A percentile compares a stretch with the other conserved stretches of the same genome.
Evolutionary conservation across 2,888 invertebrate species (phyloP).

Genomic region (Isoperla grammatica): DNA sequence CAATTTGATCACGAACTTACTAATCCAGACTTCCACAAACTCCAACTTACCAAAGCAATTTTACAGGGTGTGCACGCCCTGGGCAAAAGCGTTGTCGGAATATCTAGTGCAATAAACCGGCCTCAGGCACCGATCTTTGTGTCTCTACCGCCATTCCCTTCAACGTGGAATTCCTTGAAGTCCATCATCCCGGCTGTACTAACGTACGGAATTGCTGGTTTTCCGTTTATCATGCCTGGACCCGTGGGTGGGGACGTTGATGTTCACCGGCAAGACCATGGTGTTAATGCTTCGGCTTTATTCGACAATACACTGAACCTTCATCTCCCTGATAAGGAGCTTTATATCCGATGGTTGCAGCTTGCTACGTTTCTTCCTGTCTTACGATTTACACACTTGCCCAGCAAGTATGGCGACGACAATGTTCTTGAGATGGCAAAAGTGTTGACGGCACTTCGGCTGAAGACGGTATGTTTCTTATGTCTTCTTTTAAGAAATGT

Average conservation of each 20-base stretch:
- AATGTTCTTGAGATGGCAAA: slow-evolving; percentile 71
- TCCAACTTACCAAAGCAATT: slow-evolving; percentile 57
- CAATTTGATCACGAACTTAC: slow-evolving; percentile 58
- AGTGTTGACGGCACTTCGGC: slow-evolving; percentile 64
- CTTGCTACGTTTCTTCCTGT: slow-evolving; percentile 86
- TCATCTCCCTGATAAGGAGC: slow-evolving; percentile 65
- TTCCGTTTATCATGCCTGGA: slow-evolving; percentile 89
- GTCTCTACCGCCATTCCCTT: slow-evolving; percentile 76
- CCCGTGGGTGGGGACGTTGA: slow-evolving; percentile 88
- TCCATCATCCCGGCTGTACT: slow-evolving; percentile 82
- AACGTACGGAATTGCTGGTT: slow-evolving; percentile 85
- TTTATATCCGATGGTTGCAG: slow-evolving; percentile 88
- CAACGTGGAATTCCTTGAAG: slow-evolving; percentile 80
- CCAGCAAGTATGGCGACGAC: slow-evolving; percentile 81
- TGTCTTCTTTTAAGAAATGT: too few species aligned
- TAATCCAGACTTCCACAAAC: slow-evolving; percentile 80
- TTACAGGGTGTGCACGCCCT: slow-evolving; percentile 48
- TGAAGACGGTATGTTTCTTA: slow-evolving; percentile 53
- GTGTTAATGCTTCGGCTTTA: background rate
- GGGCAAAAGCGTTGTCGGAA: slow-evolving; percentile 61
- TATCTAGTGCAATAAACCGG: slow-evolving; percentile 73
- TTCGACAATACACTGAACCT: slow-evolving; percentile 20
- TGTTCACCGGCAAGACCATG: slow-evolving; percentile 45
- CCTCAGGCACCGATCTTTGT: slow-evolving; percentile 84
- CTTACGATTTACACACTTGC: slow-evolving; percentile 84